phyloP scores from a whole-genome alignment of 2,888 invertebrate species.

The Noctuana brunneofusca region DNA sequence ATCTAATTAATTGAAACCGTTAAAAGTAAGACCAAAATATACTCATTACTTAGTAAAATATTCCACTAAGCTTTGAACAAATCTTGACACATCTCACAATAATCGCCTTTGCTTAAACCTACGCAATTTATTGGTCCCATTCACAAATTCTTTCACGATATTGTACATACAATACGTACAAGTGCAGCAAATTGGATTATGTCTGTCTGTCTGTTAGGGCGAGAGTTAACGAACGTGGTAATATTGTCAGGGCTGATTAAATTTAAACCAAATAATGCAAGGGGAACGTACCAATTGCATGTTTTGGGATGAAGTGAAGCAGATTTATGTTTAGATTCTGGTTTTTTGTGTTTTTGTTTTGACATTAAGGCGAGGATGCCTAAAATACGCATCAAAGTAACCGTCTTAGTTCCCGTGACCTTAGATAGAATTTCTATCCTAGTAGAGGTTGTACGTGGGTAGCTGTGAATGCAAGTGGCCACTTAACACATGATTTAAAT shows the following conservation, averaged over 20 bases:
- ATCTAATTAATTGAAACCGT: too few species aligned
- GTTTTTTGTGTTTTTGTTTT: neutral
- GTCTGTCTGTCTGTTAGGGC: conserved; percentile 49
- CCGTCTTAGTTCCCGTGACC: too few species aligned
- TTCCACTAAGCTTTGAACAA: neutral
- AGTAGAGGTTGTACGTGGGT: too few species aligned
- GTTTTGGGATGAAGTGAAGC: conserved; percentile 15
- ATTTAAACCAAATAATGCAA: conserved; percentile 44
- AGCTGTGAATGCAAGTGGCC: too few species aligned
- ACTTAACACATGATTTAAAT: too few species aligned
- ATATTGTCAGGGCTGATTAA: conserved; percentile 54
- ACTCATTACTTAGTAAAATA: neutral
- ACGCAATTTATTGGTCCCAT: neutral
- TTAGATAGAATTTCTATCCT: too few species aligned
- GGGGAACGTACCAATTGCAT: conserved; percentile 31
- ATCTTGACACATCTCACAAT: conserved; percentile 2
- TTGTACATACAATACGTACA: conserved; percentile 44
- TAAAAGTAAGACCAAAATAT: too few species aligned
- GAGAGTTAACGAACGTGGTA: conserved; percentile 48
- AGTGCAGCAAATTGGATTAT: conserved; percentile 56
- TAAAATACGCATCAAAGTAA: too few species aligned
- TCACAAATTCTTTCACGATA: conserved; percentile 43
- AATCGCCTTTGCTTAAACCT: conserved; percentile 16
- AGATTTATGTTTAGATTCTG: neutral
- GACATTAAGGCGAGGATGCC: too few species aligned